phyloP scores from a whole-genome alignment of 1,140 invertebrate species.

The Drosophila arizonae region DNA sequence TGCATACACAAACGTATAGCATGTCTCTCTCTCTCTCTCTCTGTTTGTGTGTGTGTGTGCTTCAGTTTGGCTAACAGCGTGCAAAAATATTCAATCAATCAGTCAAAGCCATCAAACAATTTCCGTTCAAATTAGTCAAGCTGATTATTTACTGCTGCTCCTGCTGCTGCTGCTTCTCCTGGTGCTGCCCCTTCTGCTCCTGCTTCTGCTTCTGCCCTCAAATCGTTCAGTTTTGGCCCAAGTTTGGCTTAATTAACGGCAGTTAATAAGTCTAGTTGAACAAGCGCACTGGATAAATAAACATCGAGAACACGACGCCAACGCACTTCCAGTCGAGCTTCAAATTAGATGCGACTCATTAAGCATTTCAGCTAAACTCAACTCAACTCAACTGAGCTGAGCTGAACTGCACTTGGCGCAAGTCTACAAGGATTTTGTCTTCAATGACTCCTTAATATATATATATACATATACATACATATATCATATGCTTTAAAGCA shows the following conservation, averaged over 20 bases:
- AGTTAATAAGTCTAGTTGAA: constrained; percentile 7
- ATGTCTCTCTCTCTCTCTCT: not conserved
- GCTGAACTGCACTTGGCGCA: no score
- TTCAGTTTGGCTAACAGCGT: not conserved
- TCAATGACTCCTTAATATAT: no score
- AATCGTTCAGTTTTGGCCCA: not conserved
- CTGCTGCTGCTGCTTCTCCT: not conserved
- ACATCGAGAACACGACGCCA: not conserved
- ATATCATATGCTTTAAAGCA: no score
- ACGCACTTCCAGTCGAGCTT: constrained; percentile 4
- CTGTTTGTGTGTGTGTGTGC: no score
- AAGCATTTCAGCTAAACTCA: not conserved
- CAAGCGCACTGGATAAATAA: constrained; percentile 22
- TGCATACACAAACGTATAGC: constrained; percentile 1
- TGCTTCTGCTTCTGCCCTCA: not conserved
- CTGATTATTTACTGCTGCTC: constrained; percentile 58
- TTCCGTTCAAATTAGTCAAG: constrained; percentile 66
- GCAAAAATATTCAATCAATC: constrained; percentile 72
- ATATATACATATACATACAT: no score
- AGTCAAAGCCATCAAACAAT: constrained; percentile 76
- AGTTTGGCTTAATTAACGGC: constrained; percentile 2
- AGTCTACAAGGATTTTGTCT: no score
- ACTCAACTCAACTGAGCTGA: constrained; percentile 1
- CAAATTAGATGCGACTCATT: constrained; percentile 34
- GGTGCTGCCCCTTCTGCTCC: not conserved